These are phyloP conservation scores for Amyelois transitella DNA, from an alignment of 1,140 invertebrate species.

Conservation along the genomic window DNA sequence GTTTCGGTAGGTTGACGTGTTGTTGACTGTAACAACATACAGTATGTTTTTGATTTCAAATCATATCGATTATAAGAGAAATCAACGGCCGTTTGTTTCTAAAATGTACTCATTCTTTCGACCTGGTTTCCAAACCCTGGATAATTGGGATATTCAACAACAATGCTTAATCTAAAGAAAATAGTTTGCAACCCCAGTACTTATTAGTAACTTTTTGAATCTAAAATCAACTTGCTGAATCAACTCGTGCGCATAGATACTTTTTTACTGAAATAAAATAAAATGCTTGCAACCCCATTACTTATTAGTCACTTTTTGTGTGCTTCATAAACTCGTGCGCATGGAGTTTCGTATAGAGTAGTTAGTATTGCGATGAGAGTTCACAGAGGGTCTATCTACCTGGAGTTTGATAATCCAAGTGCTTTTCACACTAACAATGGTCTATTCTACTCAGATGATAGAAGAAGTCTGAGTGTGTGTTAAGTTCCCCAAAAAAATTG, in stretches of 20 bases:
- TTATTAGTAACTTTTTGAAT: conserved; percentile 10
- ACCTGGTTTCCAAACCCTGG: too few relatives aligned
- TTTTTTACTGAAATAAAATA: too few relatives aligned
- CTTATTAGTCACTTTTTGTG: conserved; percentile 10
- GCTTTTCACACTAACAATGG: conserved; percentile 10
- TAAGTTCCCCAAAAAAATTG: neutral
- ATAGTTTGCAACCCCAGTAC: conserved; percentile 1
- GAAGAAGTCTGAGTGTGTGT: neutral
- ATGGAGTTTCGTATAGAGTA: neutral
- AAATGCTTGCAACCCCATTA: conserved; percentile 4
- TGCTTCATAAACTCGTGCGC: conserved; percentile 8
- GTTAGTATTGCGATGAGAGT: conserved; percentile 12
- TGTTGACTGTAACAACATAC: too few relatives aligned
- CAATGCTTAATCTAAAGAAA: neutral
- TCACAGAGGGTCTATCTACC: conserved; percentile 10
- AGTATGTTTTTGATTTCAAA: too few relatives aligned
- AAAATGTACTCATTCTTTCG: too few relatives aligned
- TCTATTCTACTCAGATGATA: conserved; percentile 8
- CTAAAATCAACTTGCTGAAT: too few relatives aligned
- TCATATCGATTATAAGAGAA: too few relatives aligned
- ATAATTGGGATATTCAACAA: neutral
- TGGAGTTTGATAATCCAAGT: conserved; percentile 1
- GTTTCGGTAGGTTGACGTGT: too few relatives aligned
- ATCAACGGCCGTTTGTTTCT: too few relatives aligned
- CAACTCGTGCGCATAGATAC: conserved; percentile 8